Evolutionary conservation across 2,888 invertebrate genomes (phyloP), one percentile per base, ranked within the genome.

Genomic region (Agriopis leucophaearia): DNA sequence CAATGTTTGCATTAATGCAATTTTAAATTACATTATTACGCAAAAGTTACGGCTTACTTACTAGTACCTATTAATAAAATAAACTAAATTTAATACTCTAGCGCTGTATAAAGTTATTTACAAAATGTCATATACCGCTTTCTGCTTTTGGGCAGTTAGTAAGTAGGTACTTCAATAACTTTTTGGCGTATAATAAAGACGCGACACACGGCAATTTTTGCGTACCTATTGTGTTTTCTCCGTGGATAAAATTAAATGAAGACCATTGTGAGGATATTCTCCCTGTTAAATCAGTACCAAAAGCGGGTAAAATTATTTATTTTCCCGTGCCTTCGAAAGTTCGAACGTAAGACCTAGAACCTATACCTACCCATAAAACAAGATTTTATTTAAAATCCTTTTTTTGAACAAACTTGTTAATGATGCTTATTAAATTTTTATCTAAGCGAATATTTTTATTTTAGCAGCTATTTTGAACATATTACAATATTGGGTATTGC

Each of bases 91-190:
- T 50, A 50, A 13, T 13, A 50, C 27, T 50, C 18, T 35, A 51
- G 18, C 27, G 27, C 13, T 36, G 36, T 52, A 44, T 36, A 12
- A 40, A 55, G 47, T 63, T 44, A 48, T 38, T 66, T n/a, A 58
- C 18, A 59, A 64, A 64, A 44, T 57, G 57, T 35, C 51, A 52
- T n/a, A 45, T 58, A 64, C 56, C 56, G 42, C 12, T 1, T 2
- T 42, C 9, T 44, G 50, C 48, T 50, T 57, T 51, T 51, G 35
- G 6, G 15, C n/a, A n/a, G n/a, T n/a, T n/a, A n/a, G n/a, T n/a
- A n/a, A n/a, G n/a, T n/a, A n/a, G n/a, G n/a, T 16, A 50, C 15
- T 50, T n/a, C 0, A 51, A 2, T 16, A 38, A 38, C 15, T 36
- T 38, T n/a, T 36, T n/a, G 16, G 9, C 16, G 15, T 15, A n/a